Base-by-base conservation (phyloP, 2,888 invertebrate genomes). In the Cybosia mesomella region DNA sequence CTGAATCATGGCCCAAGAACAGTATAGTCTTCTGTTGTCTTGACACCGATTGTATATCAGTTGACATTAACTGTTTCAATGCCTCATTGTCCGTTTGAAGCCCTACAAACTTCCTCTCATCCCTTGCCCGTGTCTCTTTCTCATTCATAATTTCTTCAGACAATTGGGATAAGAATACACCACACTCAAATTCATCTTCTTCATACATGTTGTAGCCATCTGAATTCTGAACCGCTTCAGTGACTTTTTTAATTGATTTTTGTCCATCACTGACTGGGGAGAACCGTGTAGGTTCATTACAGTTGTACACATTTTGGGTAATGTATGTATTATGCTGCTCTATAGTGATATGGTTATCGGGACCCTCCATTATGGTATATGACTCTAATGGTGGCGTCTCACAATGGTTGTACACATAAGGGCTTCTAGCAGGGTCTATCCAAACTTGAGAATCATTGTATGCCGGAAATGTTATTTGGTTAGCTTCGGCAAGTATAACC, bases 11-110 rank as follows among this genome's bases (percentile, higher is more conserved):
- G 0, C 93, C 94, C 5, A 92, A 75, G 66, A 90, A 94, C 71
- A 94, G 60, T 66, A 95, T 94, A 1, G 93, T 93, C 80, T 91
- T 93, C 67, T 89, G 84, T 69, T 92, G 93, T 69, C 92, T 91
- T 0, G 91, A 87, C 49, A 85, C 71, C 0, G 90, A 87, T 75
- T 93, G 91, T 24, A 91, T 90, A 21, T 90, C 89, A 0, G 89
- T 76, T 0, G 94, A 92, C 93, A 94, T 92, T 10, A 95, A 79
- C 76, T 94, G 94, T 53, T 92, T 91, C 64, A 94, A 73, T 0
- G 94, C 94, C 65, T 85, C 87, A 75, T 92, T 89, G 10, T 92
- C 89, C 34, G 85, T 86, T 32, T 87, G 81, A 3, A 87, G n/a
- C 0, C 82, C 87, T 11, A 85, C 80, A 66, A 85, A 87, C 55